These are phyloP conservation scores for Eupithecia exiguata DNA, from an alignment of 2,888 invertebrate species.

Conservation along the genomic window DNA sequence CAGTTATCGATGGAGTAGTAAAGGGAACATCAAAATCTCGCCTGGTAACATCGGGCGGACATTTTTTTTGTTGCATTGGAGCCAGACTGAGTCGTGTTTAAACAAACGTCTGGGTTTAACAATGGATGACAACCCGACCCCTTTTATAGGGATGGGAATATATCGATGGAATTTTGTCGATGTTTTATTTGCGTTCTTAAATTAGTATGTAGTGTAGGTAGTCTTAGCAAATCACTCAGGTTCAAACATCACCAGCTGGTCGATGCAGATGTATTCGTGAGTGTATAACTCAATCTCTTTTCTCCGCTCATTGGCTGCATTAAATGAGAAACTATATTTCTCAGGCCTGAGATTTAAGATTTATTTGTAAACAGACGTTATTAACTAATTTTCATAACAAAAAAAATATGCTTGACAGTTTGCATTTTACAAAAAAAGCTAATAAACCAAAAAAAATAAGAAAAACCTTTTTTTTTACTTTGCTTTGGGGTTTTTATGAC, in stretches of 20 bases:
- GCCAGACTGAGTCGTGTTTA: constrained; percentile 71
- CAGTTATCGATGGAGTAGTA: constrained; percentile 31
- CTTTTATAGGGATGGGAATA: constrained; percentile 74
- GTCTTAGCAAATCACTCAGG: neutral
- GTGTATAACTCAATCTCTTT: neutral
- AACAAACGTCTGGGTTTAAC: constrained; percentile 78
- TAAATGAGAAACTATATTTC: no score
- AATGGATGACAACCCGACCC: constrained; percentile 72
- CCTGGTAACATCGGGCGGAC: constrained; percentile 57
- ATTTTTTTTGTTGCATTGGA: constrained; percentile 48
- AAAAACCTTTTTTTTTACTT: no score
- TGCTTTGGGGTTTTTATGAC: no score
- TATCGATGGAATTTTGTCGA: constrained; percentile 38
- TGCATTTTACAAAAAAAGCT: no score
- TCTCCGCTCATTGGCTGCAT: neutral
- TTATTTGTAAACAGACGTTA: no score
- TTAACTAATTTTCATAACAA: no score
- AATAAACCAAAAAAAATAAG: no score
- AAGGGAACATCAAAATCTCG: constrained; percentile 32
- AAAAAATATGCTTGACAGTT: no score
- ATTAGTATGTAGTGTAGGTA: neutral
- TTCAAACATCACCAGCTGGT: neutral
- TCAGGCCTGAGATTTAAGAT: no score
- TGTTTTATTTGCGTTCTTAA: constrained; percentile 6
- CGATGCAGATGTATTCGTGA: neutral